Evolutionary conservation across 2,888 invertebrate genomes (phyloP), one percentile per base, ranked within the genome.

Genomic region (Thysanoteuthis rhombus): DNA sequence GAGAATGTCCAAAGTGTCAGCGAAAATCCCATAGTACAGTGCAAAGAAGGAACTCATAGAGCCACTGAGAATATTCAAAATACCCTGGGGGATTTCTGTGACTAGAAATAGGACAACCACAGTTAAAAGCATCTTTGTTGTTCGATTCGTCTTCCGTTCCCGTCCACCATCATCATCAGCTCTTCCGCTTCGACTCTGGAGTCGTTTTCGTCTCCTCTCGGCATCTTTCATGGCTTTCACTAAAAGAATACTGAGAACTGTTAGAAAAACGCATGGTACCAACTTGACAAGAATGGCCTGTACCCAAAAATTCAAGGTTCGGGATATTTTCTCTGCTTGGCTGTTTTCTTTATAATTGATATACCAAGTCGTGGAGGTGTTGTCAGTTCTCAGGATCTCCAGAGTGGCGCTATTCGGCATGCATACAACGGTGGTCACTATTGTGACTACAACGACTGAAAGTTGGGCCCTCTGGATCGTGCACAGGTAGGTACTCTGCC

Each of bases 261-360:
- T 99, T 92, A 99, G 97, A 2, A 98, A 98, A 94, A 99, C 97
- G 97, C 99, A 99, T 19, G 99, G 99, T 95, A 99, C 98, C 93
- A 99, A 97, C 97, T 99, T 99, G 95, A 99, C 98, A 94, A 99
- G 98, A 16, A 99, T 98, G 97, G 99, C 98, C 97, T 99, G 99
- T 95, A 99, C 98, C 98, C 99, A 98, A 97, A 99, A 98, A 96
- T 99, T 99, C 94, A 98, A 98, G 93, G 97, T 96, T 93, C 95
- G 95, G n/a, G 97, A 94, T 93, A 96, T 94, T 32, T 95, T 94
- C 47, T 96, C 96, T 16, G 95, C 94, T 12, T 94, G 93, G 1
- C 95, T 96, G 40, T 95, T 95, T 96, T 97, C 93, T 97, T 97
- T 95, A 97, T 98, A 96, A 98, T 98, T 95, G 97, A 97, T 94